Base-by-base conservation (phyloP, 2,797 vertebrate species). In the Emydoidea blandingii region DNA sequence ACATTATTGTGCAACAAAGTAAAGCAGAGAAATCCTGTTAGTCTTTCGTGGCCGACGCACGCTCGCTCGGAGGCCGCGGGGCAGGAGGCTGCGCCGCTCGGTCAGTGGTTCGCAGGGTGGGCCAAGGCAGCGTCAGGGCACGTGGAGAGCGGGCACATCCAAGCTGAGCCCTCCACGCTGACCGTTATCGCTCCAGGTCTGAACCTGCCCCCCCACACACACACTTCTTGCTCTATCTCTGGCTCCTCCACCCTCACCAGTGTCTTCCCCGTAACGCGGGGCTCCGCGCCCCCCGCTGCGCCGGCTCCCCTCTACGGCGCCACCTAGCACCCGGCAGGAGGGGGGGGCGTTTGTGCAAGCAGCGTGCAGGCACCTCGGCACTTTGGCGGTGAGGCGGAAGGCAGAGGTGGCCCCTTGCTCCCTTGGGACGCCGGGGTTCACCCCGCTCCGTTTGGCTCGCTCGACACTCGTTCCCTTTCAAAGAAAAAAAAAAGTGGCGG, bases 1-100 rank as follows among this genome's bases (percentile, higher is more conserved):
- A 94, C 82, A 90, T 92, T 97, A 97, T 96, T 98, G 97, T 98
- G 98, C 98, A 97, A 95, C 95, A 0, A 2, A 87, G 47, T 5
- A 15, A 53, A 83, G 92, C 82, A 27, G 79, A 90, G 87, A 81
- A 53, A 3, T 0, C 12, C 65, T n/a, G 34, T 19, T 21, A 72
- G 27, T 72, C 59, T 85, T 80, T 0, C 0, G 50, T 89, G 52
- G 76, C 27, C 2, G 15, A 31, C 59, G 57, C 80, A 31, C 59
- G 57, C 80, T 74, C 84, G 37, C 72, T 84, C 8, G 44, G 21
- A 52, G 81, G 37, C 41, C 44, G 37, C 4, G 1, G 3, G 78
- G 49, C 49, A 49, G 44, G 21, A 52, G 80, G 37, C 78, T 27
- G 14, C 8, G 14, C 37, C 10, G 10, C 16, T 44, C 72, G 10